Conservation (phyloP, 2,888 invertebrate species). For the Machimus atricapillus region DNA sequence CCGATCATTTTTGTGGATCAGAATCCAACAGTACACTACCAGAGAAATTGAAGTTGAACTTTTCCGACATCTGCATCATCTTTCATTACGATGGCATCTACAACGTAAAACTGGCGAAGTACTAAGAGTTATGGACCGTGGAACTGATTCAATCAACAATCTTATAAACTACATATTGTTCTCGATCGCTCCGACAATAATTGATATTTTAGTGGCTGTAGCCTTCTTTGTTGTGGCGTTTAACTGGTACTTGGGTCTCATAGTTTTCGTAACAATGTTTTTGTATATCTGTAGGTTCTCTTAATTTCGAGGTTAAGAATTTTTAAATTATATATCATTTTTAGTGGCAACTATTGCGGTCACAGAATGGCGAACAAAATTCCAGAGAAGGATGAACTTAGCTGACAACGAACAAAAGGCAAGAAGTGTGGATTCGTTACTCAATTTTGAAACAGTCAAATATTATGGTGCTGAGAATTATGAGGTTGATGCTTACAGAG, state of each 20-base stretch:
- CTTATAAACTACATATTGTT: constrained; percentile 91
- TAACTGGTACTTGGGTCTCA: constrained; percentile 93
- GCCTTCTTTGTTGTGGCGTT: constrained; percentile 86
- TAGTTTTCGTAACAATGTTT: constrained; percentile 92
- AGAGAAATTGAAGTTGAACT: constrained; percentile 88
- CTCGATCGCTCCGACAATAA: constrained; percentile 89
- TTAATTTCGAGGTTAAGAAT: constrained; percentile 11
- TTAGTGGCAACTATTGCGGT: constrained; percentile 83
- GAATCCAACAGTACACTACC: constrained; percentile 94
- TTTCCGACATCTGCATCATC: constrained; percentile 85
- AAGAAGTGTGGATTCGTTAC: constrained; percentile 91
- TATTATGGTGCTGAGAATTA: constrained; percentile 95
- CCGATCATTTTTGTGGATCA: constrained; percentile 92
- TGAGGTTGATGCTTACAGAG: constrained; percentile 85
- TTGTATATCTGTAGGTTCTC: constrained; percentile 83
- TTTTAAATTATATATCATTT: constrained; percentile 27
- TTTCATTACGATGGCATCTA: constrained; percentile 95
- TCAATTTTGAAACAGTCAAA: constrained; percentile 99
- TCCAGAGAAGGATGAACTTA: constrained; percentile 89
- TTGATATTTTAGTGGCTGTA: constrained; percentile 91
- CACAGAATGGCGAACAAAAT: constrained; percentile 99
- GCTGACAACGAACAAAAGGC: constrained; percentile 93
- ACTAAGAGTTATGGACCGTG: constrained; percentile 94
- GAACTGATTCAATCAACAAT: constrained; percentile 95
- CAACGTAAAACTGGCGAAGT: constrained; percentile 97